These are phyloP conservation scores for Leptothorax acervorum DNA, from an alignment of 2,888 invertebrate species.

Conservation along the genomic window DNA sequence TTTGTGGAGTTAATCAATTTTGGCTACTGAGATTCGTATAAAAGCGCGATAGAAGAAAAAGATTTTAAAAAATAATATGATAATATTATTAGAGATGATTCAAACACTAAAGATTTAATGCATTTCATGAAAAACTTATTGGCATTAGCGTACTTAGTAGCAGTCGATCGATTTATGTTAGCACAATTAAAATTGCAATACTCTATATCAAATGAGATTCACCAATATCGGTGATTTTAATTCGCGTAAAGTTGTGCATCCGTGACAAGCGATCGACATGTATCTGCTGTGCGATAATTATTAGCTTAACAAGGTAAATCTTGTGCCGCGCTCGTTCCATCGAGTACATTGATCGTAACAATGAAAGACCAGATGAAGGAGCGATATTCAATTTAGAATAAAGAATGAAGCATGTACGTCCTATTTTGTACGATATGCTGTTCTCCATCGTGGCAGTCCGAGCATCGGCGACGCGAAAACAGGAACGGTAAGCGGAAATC, in stretches of 20 bases:
- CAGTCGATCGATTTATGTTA: background rate
- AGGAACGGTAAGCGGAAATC: constrained; percentile 45
- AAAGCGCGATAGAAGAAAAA: background rate
- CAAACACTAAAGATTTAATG: background rate
- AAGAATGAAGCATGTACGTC: background rate
- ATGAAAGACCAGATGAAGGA: background rate
- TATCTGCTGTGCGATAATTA: background rate
- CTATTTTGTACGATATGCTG: background rate
- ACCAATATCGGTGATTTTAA: background rate
- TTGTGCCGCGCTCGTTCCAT: background rate
- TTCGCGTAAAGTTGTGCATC: background rate
- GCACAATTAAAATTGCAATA: background rate
- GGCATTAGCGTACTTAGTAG: background rate
- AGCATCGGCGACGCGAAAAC: background rate
- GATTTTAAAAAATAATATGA: background rate
- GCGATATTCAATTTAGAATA: background rate
- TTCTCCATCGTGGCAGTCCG: background rate
- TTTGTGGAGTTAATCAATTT: background rate
- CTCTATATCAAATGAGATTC: background rate
- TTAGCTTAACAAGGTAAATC: background rate
- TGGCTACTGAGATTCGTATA: background rate
- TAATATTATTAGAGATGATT: background rate
- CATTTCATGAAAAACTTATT: background rate
- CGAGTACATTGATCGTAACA: background rate
- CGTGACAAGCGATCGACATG: background rate